These are phyloP conservation scores for Erebia epiphron DNA, from an alignment of 2,888 invertebrate genomes.

Conservation along the genomic window DNA sequence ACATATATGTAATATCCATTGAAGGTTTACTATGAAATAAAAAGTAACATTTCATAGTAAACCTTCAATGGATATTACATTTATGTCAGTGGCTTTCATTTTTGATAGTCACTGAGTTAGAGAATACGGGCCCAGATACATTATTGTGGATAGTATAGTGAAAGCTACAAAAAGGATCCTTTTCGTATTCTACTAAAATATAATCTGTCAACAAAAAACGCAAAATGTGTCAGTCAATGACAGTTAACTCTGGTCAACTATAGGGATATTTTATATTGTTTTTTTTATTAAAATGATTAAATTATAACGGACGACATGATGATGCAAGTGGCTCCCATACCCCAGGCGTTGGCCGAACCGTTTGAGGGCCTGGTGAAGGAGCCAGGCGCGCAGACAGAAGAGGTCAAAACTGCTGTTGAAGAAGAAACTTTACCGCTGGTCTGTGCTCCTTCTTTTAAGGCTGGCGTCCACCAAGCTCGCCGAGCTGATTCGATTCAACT, in stretches of 20 bases:
- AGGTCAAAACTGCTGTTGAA: not conserved
- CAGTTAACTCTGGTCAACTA: not conserved
- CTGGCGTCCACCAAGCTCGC: too few species aligned
- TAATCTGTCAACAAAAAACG: not conserved
- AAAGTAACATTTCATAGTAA: too few species aligned
- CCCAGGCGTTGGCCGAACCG: slow-evolving; percentile 39
- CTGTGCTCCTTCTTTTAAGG: not conserved
- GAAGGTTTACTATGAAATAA: too few species aligned
- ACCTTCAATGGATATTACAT: too few species aligned
- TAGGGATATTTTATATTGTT: not conserved
- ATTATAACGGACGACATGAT: slow-evolving; percentile 37
- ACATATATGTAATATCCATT: too few species aligned
- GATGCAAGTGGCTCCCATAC: slow-evolving; percentile 54
- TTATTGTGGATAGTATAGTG: too few species aligned
- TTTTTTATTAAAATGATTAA: slow-evolving; percentile 11
- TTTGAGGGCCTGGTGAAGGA: slow-evolving; percentile 40
- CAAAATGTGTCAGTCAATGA: not conserved
- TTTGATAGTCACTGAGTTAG: too few species aligned
- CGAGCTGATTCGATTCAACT: too few species aligned
- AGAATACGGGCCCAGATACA: too few species aligned
- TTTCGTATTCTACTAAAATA: not conserved
- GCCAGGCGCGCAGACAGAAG: slow-evolving; percentile 7
- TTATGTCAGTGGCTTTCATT: too few species aligned
- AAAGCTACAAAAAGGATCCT: too few species aligned
- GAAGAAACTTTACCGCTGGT: slow-evolving; percentile 10